Evolutionary conservation across 2,113 vertebrate genomes (phyloP), one percentile per base, ranked within the genome.

Genomic region (Collichthys lucidus): DNA sequence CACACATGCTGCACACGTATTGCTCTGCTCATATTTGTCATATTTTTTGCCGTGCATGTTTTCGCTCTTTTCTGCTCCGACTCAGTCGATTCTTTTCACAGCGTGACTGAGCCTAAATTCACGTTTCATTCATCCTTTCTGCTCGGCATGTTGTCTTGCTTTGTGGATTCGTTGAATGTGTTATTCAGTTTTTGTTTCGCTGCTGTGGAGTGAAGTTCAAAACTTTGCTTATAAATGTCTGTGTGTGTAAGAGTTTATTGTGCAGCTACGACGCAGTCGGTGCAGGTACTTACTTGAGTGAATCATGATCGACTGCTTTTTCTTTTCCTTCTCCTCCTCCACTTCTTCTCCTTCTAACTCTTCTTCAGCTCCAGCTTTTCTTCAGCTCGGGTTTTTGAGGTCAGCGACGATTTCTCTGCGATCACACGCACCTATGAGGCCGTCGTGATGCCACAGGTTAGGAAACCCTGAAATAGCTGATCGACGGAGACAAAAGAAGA

Each of bases 231-330:
- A 44, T 31, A 6, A 57, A 14, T 20, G 1, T 61, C 4, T 42
- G 10, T 11, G 10, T 60, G 2, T 40, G 3, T 19, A 3, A 2
- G 11, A 0, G 35, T 75, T 24, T 14, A 19, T 3, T 44, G 9
- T 60, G 62, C 20, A 60, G 69, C 26, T 4, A 6, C 12, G 14
- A 11, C 5, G 4, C 11, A 15, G 15, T 2, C 46, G 4, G 11
- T 11, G 0, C 6, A 55, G 64, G 19, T 19, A 82, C 91, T 84
- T 57, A 90, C 91, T 89, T 40, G 86, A 89, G 14, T 91, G 91
- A 57, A 92, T 92, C 91, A 92, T 92, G 73, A 17, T 46, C 2
- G 11, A 4, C 24, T 8, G 42, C 60, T 47, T 50, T 50, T 9
- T 50, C 50, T 11, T 56, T 50, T 52, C 50, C 50, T 20, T 10